A percentile compares a stretch with the other conserved stretches of the same genome.
phyloP scores from a whole-genome alignment of 2,888 invertebrate species.

The Drosophila paranaensis region DNA sequence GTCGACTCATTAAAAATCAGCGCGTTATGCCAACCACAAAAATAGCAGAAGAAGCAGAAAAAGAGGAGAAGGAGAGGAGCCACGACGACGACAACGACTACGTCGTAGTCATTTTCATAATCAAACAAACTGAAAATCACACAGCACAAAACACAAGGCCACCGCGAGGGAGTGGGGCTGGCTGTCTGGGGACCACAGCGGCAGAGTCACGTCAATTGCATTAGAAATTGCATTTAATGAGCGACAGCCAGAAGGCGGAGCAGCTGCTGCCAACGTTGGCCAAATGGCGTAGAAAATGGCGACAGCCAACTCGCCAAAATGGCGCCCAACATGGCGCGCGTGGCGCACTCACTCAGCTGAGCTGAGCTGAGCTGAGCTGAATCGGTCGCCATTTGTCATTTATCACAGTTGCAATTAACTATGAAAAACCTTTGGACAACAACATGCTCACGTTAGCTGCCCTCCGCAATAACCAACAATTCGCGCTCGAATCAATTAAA shows the following conservation, averaged over 20 bases:
- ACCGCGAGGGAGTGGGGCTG: neutral
- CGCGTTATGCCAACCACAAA: constrained; percentile 32
- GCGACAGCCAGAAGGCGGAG: constrained; percentile 29
- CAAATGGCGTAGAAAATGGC: constrained; percentile 72
- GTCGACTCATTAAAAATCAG: constrained; percentile 70
- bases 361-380: neutral
- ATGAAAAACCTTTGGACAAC: neutral
- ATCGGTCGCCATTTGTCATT: neutral
- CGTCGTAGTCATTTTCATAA: constrained; percentile 62
- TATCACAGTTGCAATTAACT: constrained; percentile 22
- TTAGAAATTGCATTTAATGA: constrained; percentile 75
- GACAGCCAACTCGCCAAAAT: constrained; percentile 60
- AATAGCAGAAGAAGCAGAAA: neutral
- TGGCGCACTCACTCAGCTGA: neutral
- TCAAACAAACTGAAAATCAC: constrained; percentile 68
- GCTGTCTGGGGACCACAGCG: constrained; percentile 22
- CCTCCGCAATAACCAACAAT: constrained; percentile 8
- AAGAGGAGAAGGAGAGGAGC: neutral
- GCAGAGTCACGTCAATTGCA: constrained; percentile 72
- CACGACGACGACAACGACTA: constrained; percentile 6
- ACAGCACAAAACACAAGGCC: constrained; percentile 41
- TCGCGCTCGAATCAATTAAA: neutral
- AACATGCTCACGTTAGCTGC: neutral
- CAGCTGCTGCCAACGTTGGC: constrained; percentile 39
- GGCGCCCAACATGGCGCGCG: constrained; percentile 33